These are phyloP conservation scores for Macrophya alboannulata DNA, from an alignment of 2,888 invertebrate species.

Conservation along the genomic window DNA sequence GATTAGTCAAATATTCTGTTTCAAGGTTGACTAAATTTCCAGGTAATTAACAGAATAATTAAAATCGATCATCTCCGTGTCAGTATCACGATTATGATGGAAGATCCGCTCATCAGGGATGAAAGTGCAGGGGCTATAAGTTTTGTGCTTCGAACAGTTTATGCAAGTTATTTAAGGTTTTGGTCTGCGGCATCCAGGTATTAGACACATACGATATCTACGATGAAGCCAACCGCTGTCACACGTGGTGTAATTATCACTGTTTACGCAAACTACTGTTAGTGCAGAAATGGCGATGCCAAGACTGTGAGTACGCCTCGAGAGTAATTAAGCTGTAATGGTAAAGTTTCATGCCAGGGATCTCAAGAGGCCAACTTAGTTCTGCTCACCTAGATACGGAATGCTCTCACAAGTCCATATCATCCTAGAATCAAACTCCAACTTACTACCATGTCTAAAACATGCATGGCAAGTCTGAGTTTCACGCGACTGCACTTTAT, in stretches of 20 bases:
- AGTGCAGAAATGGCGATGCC: neutral
- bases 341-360: slow-evolving; percentile 25
- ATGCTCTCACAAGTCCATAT: neutral
- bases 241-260: slow-evolving; percentile 39
- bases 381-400: slow-evolving; percentile 6
- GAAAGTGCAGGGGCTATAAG: too few species aligned
- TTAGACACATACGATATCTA: neutral
- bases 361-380: slow-evolving; percentile 26
- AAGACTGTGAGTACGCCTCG: neutral
- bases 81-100: neutral
- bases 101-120: neutral
- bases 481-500: neutral
- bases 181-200: neutral
- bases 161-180: neutral
- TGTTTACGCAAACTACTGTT: slow-evolving; percentile 44
- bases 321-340: slow-evolving; percentile 34
- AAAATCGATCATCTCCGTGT: neutral
- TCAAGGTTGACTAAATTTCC: neutral
- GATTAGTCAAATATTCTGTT: neutral
- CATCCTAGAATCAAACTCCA: neutral
- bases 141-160: neutral
- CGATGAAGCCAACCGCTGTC: neutral
- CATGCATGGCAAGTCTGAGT: neutral
- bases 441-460: neutral
- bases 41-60: neutral